Evolutionary conservation across 2,797 vertebrate genomes (phyloP).

Genomic region (Salarias fasciatus): DNA sequence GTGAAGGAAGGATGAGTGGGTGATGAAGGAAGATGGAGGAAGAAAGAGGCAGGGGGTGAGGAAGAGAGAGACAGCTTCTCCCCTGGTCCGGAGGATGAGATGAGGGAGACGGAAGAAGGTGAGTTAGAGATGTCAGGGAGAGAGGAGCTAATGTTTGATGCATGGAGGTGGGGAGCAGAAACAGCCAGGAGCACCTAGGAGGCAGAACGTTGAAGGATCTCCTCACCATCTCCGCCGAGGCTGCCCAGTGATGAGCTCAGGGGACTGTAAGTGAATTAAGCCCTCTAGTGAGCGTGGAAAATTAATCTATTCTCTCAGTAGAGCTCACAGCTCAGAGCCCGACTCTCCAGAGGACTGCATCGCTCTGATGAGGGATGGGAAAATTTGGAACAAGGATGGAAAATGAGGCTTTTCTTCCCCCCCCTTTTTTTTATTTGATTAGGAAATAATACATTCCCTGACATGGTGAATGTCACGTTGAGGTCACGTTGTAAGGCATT

Average conservation of each 20-base stretch:
- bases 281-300: slow-evolving; percentile 47
- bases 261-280: slow-evolving; percentile 59
- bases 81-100: slow-evolving; percentile 25
- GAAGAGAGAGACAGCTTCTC: slow-evolving; percentile 14
- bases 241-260: slow-evolving; percentile 35
- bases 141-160: slow-evolving; percentile 50
- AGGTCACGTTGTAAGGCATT: slow-evolving; percentile 1
- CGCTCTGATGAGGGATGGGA: slow-evolving; percentile 26
- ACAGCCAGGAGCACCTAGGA: slow-evolving; percentile 31
- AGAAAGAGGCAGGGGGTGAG: not conserved
- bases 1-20: slow-evolving; percentile 47
- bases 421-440: slow-evolving; percentile 16
- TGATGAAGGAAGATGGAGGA: slow-evolving; percentile 48
- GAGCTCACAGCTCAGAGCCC: slow-evolving; percentile 28
- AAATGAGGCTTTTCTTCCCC: slow-evolving; percentile 16
- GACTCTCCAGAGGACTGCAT: slow-evolving; percentile 13
- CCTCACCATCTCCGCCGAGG: slow-evolving; percentile 28
- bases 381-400: slow-evolving; percentile 5
- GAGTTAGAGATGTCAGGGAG: slow-evolving; percentile 41
- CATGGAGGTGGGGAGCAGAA: slow-evolving; percentile 25
- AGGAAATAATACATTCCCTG: slow-evolving; percentile 7
- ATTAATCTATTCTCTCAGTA: slow-evolving; percentile 58
- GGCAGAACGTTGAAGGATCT: slow-evolving; percentile 35
- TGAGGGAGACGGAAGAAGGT: slow-evolving; percentile 33
- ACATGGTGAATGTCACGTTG: not conserved